Conservation (phyloP, 1,140 invertebrate genomes). For the Zaprionus nigranus region DNA sequence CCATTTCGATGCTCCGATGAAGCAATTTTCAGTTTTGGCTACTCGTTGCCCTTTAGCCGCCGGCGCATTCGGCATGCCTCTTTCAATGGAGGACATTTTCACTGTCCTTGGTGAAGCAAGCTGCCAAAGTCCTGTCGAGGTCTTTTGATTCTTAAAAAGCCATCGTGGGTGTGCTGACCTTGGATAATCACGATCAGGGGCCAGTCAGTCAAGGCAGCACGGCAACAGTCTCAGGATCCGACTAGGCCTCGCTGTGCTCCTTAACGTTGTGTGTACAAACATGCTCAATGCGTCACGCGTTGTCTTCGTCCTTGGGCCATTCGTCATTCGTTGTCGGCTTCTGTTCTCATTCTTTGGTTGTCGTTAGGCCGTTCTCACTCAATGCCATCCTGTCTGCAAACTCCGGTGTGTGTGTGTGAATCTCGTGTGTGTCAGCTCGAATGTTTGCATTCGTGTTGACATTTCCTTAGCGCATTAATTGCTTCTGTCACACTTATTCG, state of each 20-base stretch:
- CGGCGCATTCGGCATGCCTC: conserved; percentile 46
- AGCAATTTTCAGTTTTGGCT: conserved; percentile 56
- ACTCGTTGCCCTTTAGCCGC: conserved; percentile 6
- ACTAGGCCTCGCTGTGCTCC: conserved; percentile 54
- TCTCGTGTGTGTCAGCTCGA: conserved; percentile 1
- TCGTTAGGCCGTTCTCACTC: conserved; percentile 45
- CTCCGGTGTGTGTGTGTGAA: neutral
- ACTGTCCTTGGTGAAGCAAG: conserved; percentile 54
- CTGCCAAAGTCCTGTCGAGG: conserved; percentile 53
- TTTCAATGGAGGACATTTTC: conserved; percentile 46
- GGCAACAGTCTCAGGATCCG: neutral
- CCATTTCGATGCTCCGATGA: conserved; percentile 40
- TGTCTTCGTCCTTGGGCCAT: conserved; percentile 62
- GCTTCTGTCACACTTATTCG: conserved; percentile 81
- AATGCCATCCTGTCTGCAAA: conserved; percentile 62
- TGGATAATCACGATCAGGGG: conserved; percentile 41
- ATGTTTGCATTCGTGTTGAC: conserved; percentile 60
- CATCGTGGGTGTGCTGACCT: conserved; percentile 57
- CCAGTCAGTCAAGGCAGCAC: conserved; percentile 66
- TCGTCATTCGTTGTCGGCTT: conserved; percentile 44
- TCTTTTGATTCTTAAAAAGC: conserved; percentile 40
- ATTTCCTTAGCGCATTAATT: conserved; percentile 71
- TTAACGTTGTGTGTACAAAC: conserved; percentile 73
- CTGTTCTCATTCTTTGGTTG: conserved; percentile 66
- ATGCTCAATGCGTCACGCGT: conserved; percentile 77